Evolutionary conservation across 2,113 vertebrate genomes (phyloP).

Genomic region (Lampris incognitus): DNA sequence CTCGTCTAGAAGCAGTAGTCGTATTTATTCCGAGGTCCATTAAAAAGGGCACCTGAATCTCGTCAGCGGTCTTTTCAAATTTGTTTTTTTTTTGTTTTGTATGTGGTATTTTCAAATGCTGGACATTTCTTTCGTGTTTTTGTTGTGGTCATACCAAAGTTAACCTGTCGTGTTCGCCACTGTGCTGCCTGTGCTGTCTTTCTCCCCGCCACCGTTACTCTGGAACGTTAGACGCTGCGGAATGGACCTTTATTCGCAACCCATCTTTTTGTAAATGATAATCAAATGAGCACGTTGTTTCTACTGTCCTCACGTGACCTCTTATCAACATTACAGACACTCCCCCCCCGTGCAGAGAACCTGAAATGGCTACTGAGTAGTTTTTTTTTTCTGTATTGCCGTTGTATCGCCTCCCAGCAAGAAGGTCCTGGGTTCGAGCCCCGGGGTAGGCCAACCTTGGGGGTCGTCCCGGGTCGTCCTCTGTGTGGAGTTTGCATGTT

Average conservation of each 20-base stretch:
- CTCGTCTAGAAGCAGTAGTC: slow-evolving; percentile 28
- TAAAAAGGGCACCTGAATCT: slow-evolving; percentile 36
- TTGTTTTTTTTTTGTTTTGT: slow-evolving; percentile 11
- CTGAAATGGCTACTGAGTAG: slow-evolving; percentile 6
- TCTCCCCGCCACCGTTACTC: slow-evolving; percentile 31
- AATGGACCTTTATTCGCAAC: slow-evolving; percentile 12
- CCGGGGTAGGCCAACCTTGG: too few relatives aligned
- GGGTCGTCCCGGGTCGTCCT: too few relatives aligned
- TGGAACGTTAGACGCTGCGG: background rate
- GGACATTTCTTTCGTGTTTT: slow-evolving; percentile 71
- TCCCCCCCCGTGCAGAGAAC: slow-evolving; percentile 26
- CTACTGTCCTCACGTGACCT: slow-evolving; percentile 11
- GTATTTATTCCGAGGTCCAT: slow-evolving; percentile 72
- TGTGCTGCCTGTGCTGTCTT: slow-evolving; percentile 2
- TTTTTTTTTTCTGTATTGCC: background rate
- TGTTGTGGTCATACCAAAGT: slow-evolving; percentile 73
- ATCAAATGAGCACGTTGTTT: slow-evolving; percentile 7
- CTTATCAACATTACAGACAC: slow-evolving; percentile 33
- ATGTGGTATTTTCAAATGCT: slow-evolving; percentile 75
- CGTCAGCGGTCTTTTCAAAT: slow-evolving; percentile 39
- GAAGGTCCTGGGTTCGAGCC: too few relatives aligned
- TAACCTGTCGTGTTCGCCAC: slow-evolving; percentile 14
- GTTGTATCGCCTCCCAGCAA: background rate
- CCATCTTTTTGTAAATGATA: slow-evolving; percentile 2
- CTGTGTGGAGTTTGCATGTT: too few relatives aligned